phyloP scores from a whole-genome alignment of 2,113 vertebrate species.

The Dromiciops gliroides region DNA sequence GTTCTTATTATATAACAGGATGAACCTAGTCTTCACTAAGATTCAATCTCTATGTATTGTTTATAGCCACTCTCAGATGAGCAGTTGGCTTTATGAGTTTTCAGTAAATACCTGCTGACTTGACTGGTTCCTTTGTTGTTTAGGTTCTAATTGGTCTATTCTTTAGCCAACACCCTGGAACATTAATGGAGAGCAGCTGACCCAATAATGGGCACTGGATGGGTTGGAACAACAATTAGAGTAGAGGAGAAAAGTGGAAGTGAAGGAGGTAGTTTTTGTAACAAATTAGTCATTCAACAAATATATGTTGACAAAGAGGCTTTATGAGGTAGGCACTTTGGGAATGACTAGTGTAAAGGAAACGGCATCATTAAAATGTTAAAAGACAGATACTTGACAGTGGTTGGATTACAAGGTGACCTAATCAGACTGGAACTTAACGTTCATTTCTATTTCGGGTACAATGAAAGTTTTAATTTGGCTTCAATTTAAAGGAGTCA shows the following conservation, averaged over 20 bases:
- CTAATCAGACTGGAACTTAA: not conserved
- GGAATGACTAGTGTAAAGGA: not conserved
- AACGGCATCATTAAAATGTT: not conserved
- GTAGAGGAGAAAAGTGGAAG: not conserved
- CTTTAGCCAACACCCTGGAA: not conserved
- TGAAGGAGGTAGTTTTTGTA: not conserved
- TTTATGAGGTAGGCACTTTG: not conserved
- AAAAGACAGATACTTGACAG: not conserved
- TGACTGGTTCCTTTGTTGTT: not conserved
- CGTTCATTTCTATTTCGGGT: not conserved
- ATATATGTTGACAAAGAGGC: not conserved
- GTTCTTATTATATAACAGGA: not conserved
- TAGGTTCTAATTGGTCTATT: not conserved
- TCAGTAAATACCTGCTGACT: not conserved
- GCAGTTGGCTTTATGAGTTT: not conserved
- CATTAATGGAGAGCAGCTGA: not conserved
- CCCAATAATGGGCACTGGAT: not conserved
- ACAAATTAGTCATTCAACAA: not conserved
- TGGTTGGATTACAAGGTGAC: not conserved
- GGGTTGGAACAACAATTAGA: not conserved
- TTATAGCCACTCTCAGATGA: not conserved
- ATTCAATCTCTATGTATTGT: not conserved
- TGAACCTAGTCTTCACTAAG: not conserved
- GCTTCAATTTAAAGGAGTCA: not conserved
- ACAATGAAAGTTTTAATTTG: not conserved